These are phyloP conservation scores for Caenorhabditis panamensis DNA, from an alignment of 2,888 invertebrate species.

Conservation along the genomic window DNA sequence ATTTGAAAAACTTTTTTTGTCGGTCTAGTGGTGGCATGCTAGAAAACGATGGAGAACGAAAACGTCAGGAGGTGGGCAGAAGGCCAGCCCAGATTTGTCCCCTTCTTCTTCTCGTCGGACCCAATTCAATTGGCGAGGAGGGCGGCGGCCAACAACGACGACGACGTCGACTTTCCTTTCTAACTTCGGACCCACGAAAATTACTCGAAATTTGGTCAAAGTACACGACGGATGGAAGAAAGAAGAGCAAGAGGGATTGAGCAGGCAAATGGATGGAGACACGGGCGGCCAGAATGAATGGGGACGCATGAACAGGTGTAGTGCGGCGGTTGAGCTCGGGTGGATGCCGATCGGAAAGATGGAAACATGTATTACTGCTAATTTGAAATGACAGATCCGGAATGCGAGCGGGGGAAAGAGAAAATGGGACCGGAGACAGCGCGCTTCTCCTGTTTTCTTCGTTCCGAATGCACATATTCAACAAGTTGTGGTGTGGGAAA, in stretches of 20 bases:
- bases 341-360: conserved; percentile 10
- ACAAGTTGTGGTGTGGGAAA: conserved; percentile 27
- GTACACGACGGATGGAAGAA: conserved; percentile 33
- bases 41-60: no score
- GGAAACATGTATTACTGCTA: conserved; percentile 44
- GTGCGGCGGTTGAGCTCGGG: background rate
- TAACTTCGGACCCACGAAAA: conserved; percentile 50
- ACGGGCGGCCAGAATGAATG: conserved; percentile 24
- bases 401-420: background rate
- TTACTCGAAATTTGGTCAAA: conserved; percentile 47
- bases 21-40: conserved; percentile 10
- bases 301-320: conserved; percentile 52
- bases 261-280: conserved; percentile 7
- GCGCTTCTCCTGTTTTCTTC: background rate
- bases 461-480: conserved; percentile 10
- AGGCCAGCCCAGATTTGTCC: conserved; percentile 3
- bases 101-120: conserved; percentile 10
- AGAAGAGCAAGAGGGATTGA: conserved; percentile 6
- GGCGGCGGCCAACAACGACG: conserved; percentile 29
- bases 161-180: conserved; percentile 32
- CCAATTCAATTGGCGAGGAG: conserved; percentile 57
- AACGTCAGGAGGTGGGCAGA: conserved; percentile 32
- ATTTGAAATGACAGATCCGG: conserved; percentile 40
- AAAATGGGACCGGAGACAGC: conserved; percentile 4
- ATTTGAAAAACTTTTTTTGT: conserved; percentile 40